Evolutionary conservation across 1,140 invertebrate species (phyloP).

Genomic region (Pseudomyrmex concolor): DNA sequence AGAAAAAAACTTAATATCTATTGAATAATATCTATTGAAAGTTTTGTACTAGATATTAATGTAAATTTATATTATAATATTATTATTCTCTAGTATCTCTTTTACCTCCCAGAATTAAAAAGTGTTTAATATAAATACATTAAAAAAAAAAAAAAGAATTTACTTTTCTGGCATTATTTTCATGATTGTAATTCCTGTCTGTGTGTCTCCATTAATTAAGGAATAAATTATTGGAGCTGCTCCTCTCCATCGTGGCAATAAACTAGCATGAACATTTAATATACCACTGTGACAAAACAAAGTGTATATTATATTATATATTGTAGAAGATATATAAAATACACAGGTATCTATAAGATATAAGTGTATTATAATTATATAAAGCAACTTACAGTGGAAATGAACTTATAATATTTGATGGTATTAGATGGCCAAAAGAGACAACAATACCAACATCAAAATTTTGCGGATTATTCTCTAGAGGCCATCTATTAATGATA

Average conservation of each 20-base stretch:
- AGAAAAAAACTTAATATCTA: not conserved
- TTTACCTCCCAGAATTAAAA: not conserved
- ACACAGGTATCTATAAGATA: not conserved
- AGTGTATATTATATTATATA: conserved; percentile 11
- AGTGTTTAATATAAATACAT: not conserved
- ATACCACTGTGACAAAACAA: conserved; percentile 90
- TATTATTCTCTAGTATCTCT: not conserved
- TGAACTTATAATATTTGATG: conserved; percentile 86
- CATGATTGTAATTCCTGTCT: conserved; percentile 96
- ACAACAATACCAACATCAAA: conserved; percentile 90
- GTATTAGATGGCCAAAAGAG: conserved; percentile 90
- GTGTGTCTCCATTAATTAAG: conserved; percentile 92
- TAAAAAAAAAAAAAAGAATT: conserved; percentile 40
- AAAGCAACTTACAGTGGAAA: conserved; percentile 87
- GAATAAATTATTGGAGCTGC: conserved; percentile 94
- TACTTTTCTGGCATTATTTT: conserved; percentile 92
- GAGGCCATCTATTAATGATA: conserved; percentile 86
- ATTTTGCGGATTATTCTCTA: conserved; percentile 72
- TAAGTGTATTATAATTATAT: not conserved
- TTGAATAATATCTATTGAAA: conserved; percentile 4
- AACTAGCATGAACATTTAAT: conserved; percentile 95
- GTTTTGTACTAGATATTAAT: not conserved
- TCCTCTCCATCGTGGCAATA: conserved; percentile 96
- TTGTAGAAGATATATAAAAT: not conserved
- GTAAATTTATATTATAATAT: conserved; percentile 7